A percentile compares a stretch with the other conserved stretches of the same genome.
These are phyloP conservation scores for Coenonympha glycerion DNA, from an alignment of 2,888 invertebrate species.

Conservation along the genomic window DNA sequence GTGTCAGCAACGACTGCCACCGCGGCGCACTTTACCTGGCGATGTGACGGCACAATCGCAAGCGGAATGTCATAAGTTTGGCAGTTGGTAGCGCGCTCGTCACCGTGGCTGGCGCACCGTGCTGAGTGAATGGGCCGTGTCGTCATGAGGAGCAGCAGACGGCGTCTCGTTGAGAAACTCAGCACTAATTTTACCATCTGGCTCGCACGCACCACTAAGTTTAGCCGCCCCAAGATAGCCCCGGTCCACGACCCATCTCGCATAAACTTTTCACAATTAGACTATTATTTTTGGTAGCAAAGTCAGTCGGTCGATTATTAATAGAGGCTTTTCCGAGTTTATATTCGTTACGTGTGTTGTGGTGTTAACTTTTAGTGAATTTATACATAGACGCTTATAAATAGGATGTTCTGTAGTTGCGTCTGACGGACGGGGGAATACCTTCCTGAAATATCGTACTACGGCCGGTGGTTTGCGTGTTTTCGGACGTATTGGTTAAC, in stretches of 20 bases:
- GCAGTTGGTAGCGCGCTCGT: constrained; percentile 58
- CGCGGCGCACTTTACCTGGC: constrained; percentile 40
- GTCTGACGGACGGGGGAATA: constrained; percentile 77
- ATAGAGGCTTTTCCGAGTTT: constrained; percentile 77
- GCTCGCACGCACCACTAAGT: constrained; percentile 76
- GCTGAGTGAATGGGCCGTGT: constrained; percentile 64
- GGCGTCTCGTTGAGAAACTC: constrained; percentile 65
- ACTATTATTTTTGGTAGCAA: constrained; percentile 78
- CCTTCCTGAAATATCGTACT: constrained; percentile 77
- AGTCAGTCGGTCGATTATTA: constrained; percentile 78
- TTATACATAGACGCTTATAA: constrained; percentile 77
- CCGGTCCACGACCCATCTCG: constrained; percentile 76
- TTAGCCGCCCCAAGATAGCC: constrained; percentile 77
- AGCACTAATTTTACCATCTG: constrained; percentile 75
- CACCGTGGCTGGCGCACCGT: constrained; percentile 52
- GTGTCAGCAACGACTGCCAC: constrained; percentile 17
- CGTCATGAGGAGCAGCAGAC: constrained; percentile 68
- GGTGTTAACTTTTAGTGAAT: constrained; percentile 77
- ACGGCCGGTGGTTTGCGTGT: constrained; percentile 71
- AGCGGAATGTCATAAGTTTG: constrained; percentile 73
- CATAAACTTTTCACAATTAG: constrained; percentile 78
- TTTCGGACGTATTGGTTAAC: constrained; percentile 75
- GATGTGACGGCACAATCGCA: constrained; percentile 53
- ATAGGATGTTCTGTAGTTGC: constrained; percentile 76
- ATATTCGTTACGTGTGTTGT: constrained; percentile 77